Base-by-base conservation (phyloP, 2,888 invertebrate genomes). In the Drosophila recens region DNA sequence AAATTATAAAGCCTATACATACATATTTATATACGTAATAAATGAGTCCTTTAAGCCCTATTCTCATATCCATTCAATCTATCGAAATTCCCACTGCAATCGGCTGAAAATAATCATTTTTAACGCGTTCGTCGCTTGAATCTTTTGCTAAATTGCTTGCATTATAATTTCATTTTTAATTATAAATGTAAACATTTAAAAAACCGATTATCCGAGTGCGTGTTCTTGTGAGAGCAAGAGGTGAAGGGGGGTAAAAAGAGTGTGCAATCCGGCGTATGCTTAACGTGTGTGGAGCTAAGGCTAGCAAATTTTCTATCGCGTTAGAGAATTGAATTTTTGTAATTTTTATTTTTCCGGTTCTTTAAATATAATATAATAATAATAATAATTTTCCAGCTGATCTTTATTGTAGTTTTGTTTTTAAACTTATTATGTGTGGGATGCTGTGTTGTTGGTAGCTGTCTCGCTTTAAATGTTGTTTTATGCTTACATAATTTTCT, bases 351-450 rank as follows among this genome's bases (percentile, higher is more conserved):
- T 88, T 89, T 88, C 87, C 82, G 85, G 87, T 85, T 90, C 83
- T 87, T 90, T 90, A 89, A 84, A 84, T 84, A 84, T 84, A 84
- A 87, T 84, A 84, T 82, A 82, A 87, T 84, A 84, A 84, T 82
- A 86, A 83, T 87, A 84, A 84, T 84, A 83, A 83, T 90, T 90
- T 82, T 89, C 87, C 88, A 90, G 85, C 87, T 83, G 84, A 79
- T 83, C 71, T 87, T 84, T 84, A 82, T 84, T 83, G 83, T 82
- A 80, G 86, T 77, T 86, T 75, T 89, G 75, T 83, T 81, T 89
- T 90, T 90, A 85, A 87, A 89, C 88, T 91, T 90, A 90, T 88
- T 85, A 87, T 83, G 82, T 83, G 82, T 71, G 87, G 90, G 85
- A 72, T 84, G 90, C 86, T 87, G 80, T 83, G 85, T 80, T 87